These are phyloP conservation scores for Lissonota sp. DNA, from an alignment of 2,888 invertebrate species.

Conservation along the genomic window DNA sequence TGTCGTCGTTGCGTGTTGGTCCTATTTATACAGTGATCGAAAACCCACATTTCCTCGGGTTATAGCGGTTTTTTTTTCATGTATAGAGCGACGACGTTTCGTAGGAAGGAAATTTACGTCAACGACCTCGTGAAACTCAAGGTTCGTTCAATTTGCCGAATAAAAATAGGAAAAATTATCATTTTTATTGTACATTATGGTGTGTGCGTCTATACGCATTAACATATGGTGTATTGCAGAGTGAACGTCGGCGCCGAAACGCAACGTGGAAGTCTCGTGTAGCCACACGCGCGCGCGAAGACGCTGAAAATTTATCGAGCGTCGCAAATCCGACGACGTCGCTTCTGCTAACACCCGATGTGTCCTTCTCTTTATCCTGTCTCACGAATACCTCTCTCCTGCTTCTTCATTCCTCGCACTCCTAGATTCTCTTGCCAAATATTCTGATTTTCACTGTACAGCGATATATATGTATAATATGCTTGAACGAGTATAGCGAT, in stretches of 20 bases:
- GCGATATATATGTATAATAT: slow-evolving; percentile 2
- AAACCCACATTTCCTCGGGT: slow-evolving; percentile 19
- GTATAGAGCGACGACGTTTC: slow-evolving; percentile 27
- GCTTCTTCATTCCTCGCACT: slow-evolving; percentile 34
- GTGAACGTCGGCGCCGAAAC: slow-evolving; percentile 75
- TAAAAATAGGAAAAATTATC: slow-evolving; percentile 24
- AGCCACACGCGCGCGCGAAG: slow-evolving; percentile 60
- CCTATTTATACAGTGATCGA: slow-evolving; percentile 39
- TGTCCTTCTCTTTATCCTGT: slow-evolving; percentile 31
- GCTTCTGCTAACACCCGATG: slow-evolving; percentile 14
- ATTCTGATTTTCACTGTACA: slow-evolving; percentile 71
- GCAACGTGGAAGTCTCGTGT: slow-evolving; percentile 38
- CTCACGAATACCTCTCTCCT: slow-evolving; percentile 27
- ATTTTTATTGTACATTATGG: background rate
- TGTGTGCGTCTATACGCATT: too few relatives aligned
- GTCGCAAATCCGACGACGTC: slow-evolving; percentile 70
- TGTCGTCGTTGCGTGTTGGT: slow-evolving; percentile 60
- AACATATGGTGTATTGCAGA: slow-evolving; percentile 23
- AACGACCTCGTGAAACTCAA: background rate
- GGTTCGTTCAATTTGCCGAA: slow-evolving; percentile 14
- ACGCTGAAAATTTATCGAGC: slow-evolving; percentile 74
- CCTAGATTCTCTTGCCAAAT: slow-evolving; percentile 68
- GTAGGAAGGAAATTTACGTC: background rate
- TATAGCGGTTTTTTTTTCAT: slow-evolving; percentile 4
- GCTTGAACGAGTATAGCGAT: too few relatives aligned